Evolutionary conservation across 2,113 vertebrate genomes (phyloP).

Genomic region (Motacilla alba): DNA sequence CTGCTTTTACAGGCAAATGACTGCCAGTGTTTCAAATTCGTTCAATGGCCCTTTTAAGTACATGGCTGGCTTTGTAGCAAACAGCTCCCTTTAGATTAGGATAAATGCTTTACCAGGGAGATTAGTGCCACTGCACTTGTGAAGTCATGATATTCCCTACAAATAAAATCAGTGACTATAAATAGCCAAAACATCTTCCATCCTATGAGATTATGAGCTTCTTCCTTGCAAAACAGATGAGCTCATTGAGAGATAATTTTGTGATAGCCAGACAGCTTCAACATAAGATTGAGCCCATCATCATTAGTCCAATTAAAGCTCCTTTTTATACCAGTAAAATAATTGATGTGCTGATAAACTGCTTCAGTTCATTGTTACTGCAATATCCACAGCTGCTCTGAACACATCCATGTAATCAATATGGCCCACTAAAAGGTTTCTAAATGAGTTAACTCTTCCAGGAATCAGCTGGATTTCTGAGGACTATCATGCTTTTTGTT

Average conservation of each 20-base stretch:
- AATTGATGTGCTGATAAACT: slow-evolving; percentile 25
- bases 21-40: background rate
- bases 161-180: slow-evolving; percentile 54
- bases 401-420: slow-evolving; percentile 4
- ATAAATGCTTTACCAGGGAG: slow-evolving; percentile 22
- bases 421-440: slow-evolving; percentile 37
- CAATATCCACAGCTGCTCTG: slow-evolving; percentile 29
- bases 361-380: slow-evolving; percentile 5
- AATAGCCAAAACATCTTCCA: slow-evolving; percentile 35
- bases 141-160: slow-evolving; percentile 44
- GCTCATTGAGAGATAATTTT: slow-evolving; percentile 42
- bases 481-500: background rate
- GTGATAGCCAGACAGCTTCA: slow-evolving; percentile 27
- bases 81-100: slow-evolving; percentile 5
- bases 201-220: slow-evolving; percentile 11
- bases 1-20: background rate
- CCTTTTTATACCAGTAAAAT: slow-evolving; percentile 39
- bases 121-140: slow-evolving; percentile 26
- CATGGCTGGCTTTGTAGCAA: background rate
- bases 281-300: slow-evolving; percentile 8
- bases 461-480: slow-evolving; percentile 5
- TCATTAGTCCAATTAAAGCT: slow-evolving; percentile 58
- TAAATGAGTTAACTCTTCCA: slow-evolving; percentile 60
- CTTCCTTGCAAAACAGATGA: slow-evolving; percentile 42
- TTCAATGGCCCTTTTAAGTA: background rate